Evolutionary conservation across 2,888 invertebrate genomes (phyloP), one percentile per base, ranked within the genome.

Genomic region (Cerastis rubricosa): DNA sequence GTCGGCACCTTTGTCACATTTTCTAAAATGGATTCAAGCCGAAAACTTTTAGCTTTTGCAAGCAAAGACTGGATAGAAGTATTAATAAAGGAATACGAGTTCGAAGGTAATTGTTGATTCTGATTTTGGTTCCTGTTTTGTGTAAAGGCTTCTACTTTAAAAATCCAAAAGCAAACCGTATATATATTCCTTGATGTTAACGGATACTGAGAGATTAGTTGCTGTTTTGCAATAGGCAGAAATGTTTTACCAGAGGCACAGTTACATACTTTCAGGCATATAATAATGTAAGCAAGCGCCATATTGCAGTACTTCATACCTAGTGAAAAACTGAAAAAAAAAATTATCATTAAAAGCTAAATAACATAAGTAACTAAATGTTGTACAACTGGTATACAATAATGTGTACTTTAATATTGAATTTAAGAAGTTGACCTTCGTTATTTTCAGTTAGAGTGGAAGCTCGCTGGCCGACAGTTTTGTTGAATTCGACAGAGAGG

Each of bases 31-130:
- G 78, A 76, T 65, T 51, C 79, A 43, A 43, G 47, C 19, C 3
- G 54, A 74, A 22, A 40, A 66, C 57, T 65, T 71, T 40, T 57
- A 68, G 59, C 72, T 57, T 80, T 73, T 74, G 67, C 83, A 43
- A 72, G 76, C 35, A 74, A 85, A 22, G 83, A 89, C 51, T 91
- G 91, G 91, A 76, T 90, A 57, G 78, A 86, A 49, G 83, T 84
- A 17, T 78, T 91, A 45, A 59, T 87, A 59, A 81, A 90, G 75
- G 91, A 92, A 71, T 85, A 84, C 49, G 85, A 90, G 25, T 81
- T 86, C n/a, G 91, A 91, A 89, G 89, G 92, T 91, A 87, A 47
- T 25, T 75, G n/a, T 40, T 22, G 3, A 43, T 51, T 51, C 9
- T 3, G n/a, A 35, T 51, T 47, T 67, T 47, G n/a, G 57, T 57